Base-by-base conservation (phyloP, 2,113 vertebrate species). In the Petromus typicus region DNA sequence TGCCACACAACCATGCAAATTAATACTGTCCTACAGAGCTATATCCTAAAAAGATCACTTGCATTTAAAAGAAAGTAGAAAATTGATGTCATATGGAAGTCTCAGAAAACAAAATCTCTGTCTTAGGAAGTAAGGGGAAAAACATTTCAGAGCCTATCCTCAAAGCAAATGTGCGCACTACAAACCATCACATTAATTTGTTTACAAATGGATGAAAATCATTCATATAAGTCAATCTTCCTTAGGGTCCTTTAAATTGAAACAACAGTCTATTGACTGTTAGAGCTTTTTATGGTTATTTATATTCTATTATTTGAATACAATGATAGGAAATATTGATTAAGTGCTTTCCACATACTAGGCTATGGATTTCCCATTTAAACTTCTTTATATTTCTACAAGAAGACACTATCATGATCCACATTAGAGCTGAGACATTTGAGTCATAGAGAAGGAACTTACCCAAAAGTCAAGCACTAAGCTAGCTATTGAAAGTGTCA, bases 1-100 rank as follows among this genome's bases (percentile, higher is more conserved):
- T 73, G 54, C 25, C 34, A 67, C 6, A 48, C 20, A 75, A 51
- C 16, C 37, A 83, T 61, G 30, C 20, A 90, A 88, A 69, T 82
- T 73, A 40, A 22, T 82, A 79, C 13, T 67, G 43, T 25, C 64
- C 51, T 80, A 85, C 5, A 86, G n/a, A 97, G 8, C 5, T 92
- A 1, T 59, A 12, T 75, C 17, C 16, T 34, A 57, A 64, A 79
- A 48, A 56, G 69, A 85, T n/a, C n/a, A n/a, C 63, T 90, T 0
- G 89, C 48, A 43, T 91, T 45, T 64, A 37, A 83, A 95, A 83
- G 79, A 67, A 83, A 91, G 89, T n/a, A 67, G 56, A 88, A 96
- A 95, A 86, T 57, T 59, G 20, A 18, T 56, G 34, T 75, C 5
- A 20, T 22, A 16, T 61, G n/a, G 27, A 56, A 20, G 57, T 5